Conservation (phyloP, 2,113 vertebrate species). For the Rhadina sibilatrix region DNA sequence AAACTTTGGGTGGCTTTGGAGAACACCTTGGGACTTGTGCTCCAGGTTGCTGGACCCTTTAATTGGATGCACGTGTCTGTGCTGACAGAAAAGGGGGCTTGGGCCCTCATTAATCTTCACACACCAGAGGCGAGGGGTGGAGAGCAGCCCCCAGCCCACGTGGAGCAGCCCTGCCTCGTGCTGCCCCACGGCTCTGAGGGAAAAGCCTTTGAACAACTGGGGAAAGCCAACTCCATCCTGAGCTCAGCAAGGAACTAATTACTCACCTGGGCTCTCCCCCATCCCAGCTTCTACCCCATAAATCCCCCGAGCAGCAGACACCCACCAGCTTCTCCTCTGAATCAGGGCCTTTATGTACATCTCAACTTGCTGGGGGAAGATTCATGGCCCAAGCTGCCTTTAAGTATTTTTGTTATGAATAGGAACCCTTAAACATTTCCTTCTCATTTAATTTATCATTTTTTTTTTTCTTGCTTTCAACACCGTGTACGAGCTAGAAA, state of each 20-base stretch:
- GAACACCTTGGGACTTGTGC: neutral
- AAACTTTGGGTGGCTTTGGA: slow-evolving; percentile 48
- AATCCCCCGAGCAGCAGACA: neutral
- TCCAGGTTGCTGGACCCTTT: slow-evolving; percentile 8
- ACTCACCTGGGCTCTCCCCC: slow-evolving; percentile 10
- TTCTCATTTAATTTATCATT: slow-evolving; percentile 65
- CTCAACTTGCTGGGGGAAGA: slow-evolving; percentile 6
- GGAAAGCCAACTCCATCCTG: neutral
- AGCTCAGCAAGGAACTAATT: slow-evolving; percentile 38
- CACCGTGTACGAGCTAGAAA: neutral
- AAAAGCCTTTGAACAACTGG: slow-evolving; percentile 3
- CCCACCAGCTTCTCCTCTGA: slow-evolving; percentile 9
- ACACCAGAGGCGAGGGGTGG: neutral
- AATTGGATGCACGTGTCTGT: slow-evolving; percentile 37
- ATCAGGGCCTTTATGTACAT: slow-evolving; percentile 54
- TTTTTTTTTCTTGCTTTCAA: slow-evolving; percentile 52
- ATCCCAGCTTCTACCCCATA: slow-evolving; percentile 4
- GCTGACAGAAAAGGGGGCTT: neutral
- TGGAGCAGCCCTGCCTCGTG: neutral
- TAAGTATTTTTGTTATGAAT: slow-evolving; percentile 62
- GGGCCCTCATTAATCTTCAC: slow-evolving; percentile 14
- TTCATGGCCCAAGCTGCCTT: slow-evolving; percentile 42
- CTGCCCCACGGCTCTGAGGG: neutral
- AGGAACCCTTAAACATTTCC: slow-evolving; percentile 63
- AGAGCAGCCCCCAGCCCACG: neutral